These are phyloP conservation scores for Montifringilla adamsi DNA, from an alignment of 2,113 vertebrate species.

Conservation along the genomic window DNA sequence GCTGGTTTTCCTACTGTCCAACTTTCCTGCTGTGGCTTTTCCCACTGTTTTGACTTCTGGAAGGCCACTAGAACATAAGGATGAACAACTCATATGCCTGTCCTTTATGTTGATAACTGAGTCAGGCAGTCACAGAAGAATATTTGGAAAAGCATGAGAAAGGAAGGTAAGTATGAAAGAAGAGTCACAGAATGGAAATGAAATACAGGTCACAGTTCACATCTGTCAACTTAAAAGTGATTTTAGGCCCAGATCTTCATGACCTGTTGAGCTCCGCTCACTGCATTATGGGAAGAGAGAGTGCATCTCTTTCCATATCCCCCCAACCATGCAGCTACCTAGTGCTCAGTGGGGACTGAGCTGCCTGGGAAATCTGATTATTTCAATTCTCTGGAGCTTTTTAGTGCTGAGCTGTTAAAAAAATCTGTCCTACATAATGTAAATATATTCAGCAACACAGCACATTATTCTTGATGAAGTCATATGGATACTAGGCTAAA, in stretches of 20 bases:
- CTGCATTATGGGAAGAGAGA: neutral
- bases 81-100: neutral
- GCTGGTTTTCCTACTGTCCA: neutral
- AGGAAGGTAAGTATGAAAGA: neutral
- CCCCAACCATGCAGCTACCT: neutral
- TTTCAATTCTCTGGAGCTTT: neutral
- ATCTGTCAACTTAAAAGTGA: neutral
- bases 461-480: slow-evolving; percentile 37
- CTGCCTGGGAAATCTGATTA: neutral
- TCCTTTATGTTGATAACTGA: neutral
- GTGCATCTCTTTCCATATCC: neutral
- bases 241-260: neutral
- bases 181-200: neutral
- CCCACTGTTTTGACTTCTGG: neutral
- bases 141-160: neutral
- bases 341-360: neutral
- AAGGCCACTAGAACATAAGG: neutral
- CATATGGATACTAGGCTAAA: slow-evolving; percentile 19
- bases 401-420: slow-evolving; percentile 26
- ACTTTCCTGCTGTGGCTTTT: neutral
- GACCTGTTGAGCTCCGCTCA: neutral
- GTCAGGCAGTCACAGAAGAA: neutral
- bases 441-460: slow-evolving; percentile 11
- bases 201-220: neutral
- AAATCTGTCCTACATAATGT: slow-evolving; percentile 12